phyloP scores from a whole-genome alignment of 2,797 vertebrate species.

The Scomberomorus guttatus region DNA sequence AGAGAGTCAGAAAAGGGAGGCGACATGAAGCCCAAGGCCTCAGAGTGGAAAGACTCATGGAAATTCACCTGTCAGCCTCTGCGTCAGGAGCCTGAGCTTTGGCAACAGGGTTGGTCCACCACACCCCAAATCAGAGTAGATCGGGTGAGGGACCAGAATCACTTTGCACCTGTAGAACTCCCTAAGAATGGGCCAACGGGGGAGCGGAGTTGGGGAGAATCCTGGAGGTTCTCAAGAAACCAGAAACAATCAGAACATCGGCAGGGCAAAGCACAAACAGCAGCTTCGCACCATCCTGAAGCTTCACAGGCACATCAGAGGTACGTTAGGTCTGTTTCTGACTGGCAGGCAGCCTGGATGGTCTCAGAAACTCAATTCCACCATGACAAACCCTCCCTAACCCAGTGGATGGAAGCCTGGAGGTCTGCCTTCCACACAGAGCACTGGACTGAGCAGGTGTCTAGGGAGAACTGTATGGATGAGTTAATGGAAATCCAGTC shows the following conservation, averaged over 20 bases:
- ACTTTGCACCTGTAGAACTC: constrained; percentile 41
- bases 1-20: constrained; percentile 19
- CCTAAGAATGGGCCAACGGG: constrained; percentile 57
- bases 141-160: constrained; percentile 27
- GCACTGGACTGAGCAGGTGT: neutral
- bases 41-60: constrained; percentile 74
- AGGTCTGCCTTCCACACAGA: constrained; percentile 47
- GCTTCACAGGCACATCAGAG: neutral
- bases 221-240: constrained; percentile 66
- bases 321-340: constrained; percentile 26
- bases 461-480: constrained; percentile 19
- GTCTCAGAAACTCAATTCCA: constrained; percentile 60
- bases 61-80: constrained; percentile 47
- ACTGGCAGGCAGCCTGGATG: constrained; percentile 74
- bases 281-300: neutral
- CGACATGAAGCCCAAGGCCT: constrained; percentile 16
- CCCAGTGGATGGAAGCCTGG: constrained; percentile 75
- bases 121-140: constrained; percentile 28
- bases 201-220: constrained; percentile 60
- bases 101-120: constrained; percentile 69
- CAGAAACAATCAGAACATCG: constrained; percentile 35
- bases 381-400: constrained; percentile 68
- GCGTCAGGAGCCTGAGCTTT: constrained; percentile 61
- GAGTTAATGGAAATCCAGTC: constrained; percentile 51
- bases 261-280: neutral